Percentiles rank a stretch among this genome's conserved stretches.
Conservation (phyloP, 2,113 vertebrate genomes). For the Gnathonemus longibarbis region DNA sequence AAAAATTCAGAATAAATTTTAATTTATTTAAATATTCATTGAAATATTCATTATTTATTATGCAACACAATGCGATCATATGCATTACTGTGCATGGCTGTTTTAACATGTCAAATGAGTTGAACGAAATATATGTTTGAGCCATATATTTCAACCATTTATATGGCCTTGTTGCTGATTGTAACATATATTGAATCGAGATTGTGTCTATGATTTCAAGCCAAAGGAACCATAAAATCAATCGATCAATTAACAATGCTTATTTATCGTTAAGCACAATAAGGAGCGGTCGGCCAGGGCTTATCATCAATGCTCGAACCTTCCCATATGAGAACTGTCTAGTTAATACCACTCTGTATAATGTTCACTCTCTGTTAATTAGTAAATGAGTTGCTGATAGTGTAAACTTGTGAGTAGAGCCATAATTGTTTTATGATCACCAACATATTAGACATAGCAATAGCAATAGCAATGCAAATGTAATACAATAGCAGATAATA, state of each 20-base stretch:
- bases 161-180: not conserved
- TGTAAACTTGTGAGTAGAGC: not conserved
- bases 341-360: not conserved
- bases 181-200: not conserved
- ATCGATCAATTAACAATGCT: not conserved
- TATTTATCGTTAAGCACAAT: not conserved
- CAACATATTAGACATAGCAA: not conserved
- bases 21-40: constrained; percentile 77
- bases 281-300: not conserved
- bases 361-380: not conserved
- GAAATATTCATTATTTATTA: constrained; percentile 72
- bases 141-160: not conserved
- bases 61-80: constrained; percentile 49
- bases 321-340: not conserved
- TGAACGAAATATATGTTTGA: constrained; percentile 1
- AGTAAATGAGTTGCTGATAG: not conserved
- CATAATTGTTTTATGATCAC: not conserved
- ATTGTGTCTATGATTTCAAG: not conserved
- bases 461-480: not conserved
- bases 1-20: constrained; percentile 43
- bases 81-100: constrained; percentile 49
- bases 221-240: not conserved
- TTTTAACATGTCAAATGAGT: constrained; percentile 33
- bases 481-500: not conserved
- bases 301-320: not conserved